Conservation (phyloP, 30 jellyfish, hydroid and myxozoan genomes). For the Euphysa ruthae region DNA sequence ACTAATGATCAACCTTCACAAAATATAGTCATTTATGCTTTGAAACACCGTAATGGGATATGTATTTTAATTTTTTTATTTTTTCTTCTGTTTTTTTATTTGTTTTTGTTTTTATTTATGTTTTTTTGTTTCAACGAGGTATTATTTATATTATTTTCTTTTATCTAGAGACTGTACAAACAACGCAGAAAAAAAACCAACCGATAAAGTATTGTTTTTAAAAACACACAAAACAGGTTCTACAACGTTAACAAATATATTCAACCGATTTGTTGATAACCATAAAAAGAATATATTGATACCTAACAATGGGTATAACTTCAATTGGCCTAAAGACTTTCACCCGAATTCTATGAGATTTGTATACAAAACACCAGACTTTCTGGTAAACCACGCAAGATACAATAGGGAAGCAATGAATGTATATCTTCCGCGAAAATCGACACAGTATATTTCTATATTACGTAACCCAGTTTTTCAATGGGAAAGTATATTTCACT, state of each 20-base stretch:
- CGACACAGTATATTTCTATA: slow-evolving; percentile 58
- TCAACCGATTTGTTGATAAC: slow-evolving; percentile 88
- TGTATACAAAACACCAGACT: slow-evolving; percentile 50
- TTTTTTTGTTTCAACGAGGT: no score
- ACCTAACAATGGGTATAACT: slow-evolving; percentile 61
- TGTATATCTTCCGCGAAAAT: slow-evolving; percentile 64
- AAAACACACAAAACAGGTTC: slow-evolving; percentile 96
- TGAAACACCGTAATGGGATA: no score
- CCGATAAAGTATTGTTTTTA: slow-evolving; percentile 56
- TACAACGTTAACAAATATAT: slow-evolving; percentile 80
- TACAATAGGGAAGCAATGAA: slow-evolving; percentile 84
- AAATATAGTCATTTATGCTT: no score
- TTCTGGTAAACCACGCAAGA: slow-evolving; percentile 94
- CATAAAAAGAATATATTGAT: slow-evolving; percentile 63
- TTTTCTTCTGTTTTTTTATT: no score
- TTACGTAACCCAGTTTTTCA: slow-evolving; percentile 90
- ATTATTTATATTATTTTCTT: no score
- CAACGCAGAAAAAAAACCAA: no score
- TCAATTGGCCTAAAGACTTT: slow-evolving; percentile 92
- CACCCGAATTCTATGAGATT: slow-evolving; percentile 48
- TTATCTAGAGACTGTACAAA: no score
- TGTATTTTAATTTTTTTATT: no score
- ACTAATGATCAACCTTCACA: no score
- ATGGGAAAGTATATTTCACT: slow-evolving; percentile 89
- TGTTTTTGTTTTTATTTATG: no score